Conservation (phyloP, 2,113 vertebrate species). For the Murina feae region DNA sequence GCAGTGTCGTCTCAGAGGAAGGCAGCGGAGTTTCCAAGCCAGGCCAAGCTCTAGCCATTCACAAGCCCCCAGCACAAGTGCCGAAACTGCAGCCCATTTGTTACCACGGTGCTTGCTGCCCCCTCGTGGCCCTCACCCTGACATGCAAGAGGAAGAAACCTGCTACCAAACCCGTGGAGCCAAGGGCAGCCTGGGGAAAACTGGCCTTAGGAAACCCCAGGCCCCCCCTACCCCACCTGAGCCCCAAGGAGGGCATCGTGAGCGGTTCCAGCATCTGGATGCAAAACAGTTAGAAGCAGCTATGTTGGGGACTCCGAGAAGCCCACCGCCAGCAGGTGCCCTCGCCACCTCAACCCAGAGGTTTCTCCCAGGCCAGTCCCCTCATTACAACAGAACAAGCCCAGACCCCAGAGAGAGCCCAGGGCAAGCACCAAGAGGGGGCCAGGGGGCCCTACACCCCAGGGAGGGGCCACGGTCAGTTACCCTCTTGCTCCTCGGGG, state of each 20-base stretch:
- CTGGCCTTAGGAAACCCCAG: constrained; percentile 41
- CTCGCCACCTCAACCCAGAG: background rate
- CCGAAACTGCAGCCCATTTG: background rate
- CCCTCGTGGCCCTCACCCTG: constrained; percentile 48
- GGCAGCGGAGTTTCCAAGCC: background rate
- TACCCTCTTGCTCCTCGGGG: constrained; percentile 73
- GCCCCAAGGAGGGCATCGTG: background rate
- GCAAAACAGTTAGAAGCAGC: background rate
- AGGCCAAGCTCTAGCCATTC: background rate
- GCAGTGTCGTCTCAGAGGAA: background rate
- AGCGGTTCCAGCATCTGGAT: background rate
- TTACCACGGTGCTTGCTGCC: constrained; percentile 34
- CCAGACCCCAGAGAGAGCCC: constrained; percentile 70
- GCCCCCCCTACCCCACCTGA: background rate
- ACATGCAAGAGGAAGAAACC: constrained; percentile 44
- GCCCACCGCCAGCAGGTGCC: background rate
- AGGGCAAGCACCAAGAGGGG: constrained; percentile 35
- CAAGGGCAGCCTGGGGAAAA: background rate
- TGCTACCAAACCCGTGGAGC: background rate
- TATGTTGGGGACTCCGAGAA: background rate
- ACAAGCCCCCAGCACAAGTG: background rate
- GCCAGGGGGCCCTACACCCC: constrained; percentile 53
- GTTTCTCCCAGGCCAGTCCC: constrained; percentile 60
- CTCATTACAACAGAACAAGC: constrained; percentile 69
- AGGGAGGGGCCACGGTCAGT: background rate